These are phyloP conservation scores for Gasteruption jaculator DNA, from an alignment of 2,888 invertebrate genomes.

Conservation along the genomic window DNA sequence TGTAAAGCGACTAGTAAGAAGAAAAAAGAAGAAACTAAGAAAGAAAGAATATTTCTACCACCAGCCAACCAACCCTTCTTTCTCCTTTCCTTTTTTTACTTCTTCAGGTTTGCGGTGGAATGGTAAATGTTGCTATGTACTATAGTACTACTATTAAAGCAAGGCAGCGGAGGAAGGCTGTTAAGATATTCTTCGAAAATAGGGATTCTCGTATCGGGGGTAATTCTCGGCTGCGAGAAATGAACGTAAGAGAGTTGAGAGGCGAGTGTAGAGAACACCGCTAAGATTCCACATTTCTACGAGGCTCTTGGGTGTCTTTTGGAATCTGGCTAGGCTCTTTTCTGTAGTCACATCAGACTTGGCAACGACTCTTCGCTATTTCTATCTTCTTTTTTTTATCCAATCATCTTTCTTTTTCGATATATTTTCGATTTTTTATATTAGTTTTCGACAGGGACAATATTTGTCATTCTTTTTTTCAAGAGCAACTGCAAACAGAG, in stretches of 20 bases:
- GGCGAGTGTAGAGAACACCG: constrained; percentile 32
- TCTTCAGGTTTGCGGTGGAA: too few species aligned
- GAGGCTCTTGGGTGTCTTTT: constrained; percentile 46
- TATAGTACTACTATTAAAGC: too few species aligned
- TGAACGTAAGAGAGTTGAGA: constrained; percentile 48
- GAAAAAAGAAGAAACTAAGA: constrained; percentile 19
- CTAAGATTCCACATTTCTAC: constrained; percentile 43
- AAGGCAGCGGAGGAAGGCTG: constrained; percentile 28
- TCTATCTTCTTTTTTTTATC: not conserved
- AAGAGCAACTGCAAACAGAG: too few species aligned
- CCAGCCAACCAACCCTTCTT: constrained; percentile 16
- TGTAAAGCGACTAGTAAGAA: too few species aligned
- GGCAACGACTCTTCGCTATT: constrained; percentile 8
- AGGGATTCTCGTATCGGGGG: constrained; percentile 41
- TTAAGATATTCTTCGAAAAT: constrained; percentile 47
- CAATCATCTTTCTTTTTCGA: not conserved
- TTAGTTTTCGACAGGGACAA: too few species aligned
- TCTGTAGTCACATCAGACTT: too few species aligned
- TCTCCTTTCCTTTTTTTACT: constrained; percentile 19
- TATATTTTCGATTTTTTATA: constrained; percentile 1
- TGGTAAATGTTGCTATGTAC: too few species aligned
- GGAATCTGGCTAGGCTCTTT: constrained; percentile 39
- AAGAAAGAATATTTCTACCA: constrained; percentile 12
- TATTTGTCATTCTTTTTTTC: too few species aligned
- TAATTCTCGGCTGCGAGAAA: constrained; percentile 47